A percentile compares a stretch with the other conserved stretches of the same genome.
Conservation (phyloP, 2,113 vertebrate species). For the Eira barbara region DNA sequence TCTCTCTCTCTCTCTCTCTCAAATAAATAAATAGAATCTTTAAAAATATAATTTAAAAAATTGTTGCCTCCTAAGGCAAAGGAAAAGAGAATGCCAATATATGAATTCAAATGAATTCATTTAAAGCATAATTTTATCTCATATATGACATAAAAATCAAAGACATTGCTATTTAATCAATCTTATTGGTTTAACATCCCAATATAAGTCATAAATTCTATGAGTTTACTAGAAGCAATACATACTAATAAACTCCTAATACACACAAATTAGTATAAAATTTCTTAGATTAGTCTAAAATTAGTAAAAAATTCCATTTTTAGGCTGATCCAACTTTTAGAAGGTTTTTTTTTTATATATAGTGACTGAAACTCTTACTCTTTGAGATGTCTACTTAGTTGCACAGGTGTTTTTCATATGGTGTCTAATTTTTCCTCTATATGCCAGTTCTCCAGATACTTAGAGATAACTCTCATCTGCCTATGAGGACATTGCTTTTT, state of each 20-base stretch:
- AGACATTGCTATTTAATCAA: not conserved
- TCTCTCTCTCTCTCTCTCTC: not conserved
- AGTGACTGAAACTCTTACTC: not conserved
- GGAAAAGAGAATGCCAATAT: not conserved
- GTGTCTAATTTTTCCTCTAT: not conserved
- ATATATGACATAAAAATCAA: not conserved
- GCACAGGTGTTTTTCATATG: not conserved
- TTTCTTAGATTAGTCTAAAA: not conserved
- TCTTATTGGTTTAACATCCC: not conserved
- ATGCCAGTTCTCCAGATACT: not conserved
- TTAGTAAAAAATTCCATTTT: not conserved
- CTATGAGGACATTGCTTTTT: not conserved
- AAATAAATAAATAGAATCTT: not conserved
- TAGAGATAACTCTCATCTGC: not conserved
- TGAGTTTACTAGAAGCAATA: not conserved
- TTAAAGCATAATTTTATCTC: not conserved
- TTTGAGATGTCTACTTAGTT: not conserved
- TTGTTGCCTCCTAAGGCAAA: not conserved
- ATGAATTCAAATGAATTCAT: too few species aligned
- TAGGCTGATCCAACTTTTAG: not conserved
- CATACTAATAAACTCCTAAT: not conserved
- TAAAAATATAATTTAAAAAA: not conserved
- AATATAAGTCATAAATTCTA: not conserved
- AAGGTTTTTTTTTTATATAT: not conserved
- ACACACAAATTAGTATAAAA: not conserved